phyloP scores from a whole-genome alignment of 92 coral and sea anemone genomes.

The Palythoa grandiflora region DNA sequence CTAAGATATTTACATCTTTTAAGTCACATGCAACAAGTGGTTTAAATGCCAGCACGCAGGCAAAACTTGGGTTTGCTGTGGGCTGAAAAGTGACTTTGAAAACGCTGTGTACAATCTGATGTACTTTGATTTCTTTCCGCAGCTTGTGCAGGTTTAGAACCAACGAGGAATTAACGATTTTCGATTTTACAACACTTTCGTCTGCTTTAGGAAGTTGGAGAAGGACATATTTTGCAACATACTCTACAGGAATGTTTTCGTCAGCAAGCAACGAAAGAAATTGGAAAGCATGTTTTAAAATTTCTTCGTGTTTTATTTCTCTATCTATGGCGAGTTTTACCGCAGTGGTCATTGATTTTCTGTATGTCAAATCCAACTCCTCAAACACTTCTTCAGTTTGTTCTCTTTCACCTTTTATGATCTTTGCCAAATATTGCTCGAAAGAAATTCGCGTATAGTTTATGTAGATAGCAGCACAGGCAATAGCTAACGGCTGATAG shows the following conservation, averaged over 20 bases:
- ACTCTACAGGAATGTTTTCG: neutral
- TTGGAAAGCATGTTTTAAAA: constrained; percentile 10
- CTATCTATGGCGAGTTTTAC: too few relatives aligned
- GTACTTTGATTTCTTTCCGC: neutral
- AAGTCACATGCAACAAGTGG: too few relatives aligned
- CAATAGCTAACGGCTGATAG: too few relatives aligned
- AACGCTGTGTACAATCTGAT: neutral
- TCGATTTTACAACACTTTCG: neutral
- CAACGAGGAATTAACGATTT: neutral
- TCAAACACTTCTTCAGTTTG: neutral
- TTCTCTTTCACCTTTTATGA: neutral
- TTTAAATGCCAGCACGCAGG: too few relatives aligned
- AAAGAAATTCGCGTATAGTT: neutral
- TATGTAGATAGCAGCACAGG: too few relatives aligned
- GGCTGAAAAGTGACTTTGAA: neutral
- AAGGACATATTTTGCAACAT: neutral
- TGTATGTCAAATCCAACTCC: neutral
- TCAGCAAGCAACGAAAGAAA: neutral
- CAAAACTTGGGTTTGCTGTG: too few relatives aligned
- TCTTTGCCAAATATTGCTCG: neutral
- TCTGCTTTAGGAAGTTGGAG: constrained; percentile 8
- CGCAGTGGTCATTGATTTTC: too few relatives aligned
- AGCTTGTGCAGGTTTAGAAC: neutral
- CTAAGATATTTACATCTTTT: too few relatives aligned
- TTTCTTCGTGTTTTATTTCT: neutral